phyloP scores from a whole-genome alignment of 2,888 invertebrate genomes.

The Dicycla oo region DNA sequence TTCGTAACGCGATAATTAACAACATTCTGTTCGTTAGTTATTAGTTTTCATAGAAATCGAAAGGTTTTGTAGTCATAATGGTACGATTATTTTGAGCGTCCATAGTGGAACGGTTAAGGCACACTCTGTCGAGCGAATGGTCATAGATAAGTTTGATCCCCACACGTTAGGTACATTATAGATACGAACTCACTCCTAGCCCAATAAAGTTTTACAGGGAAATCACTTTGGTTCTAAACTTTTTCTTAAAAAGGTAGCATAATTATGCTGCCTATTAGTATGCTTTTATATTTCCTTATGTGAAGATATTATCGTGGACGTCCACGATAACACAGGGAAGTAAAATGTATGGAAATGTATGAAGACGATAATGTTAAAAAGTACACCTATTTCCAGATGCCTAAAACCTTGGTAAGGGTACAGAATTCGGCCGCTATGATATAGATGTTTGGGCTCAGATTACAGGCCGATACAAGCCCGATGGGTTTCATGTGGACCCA shows the following conservation, averaged over 20 bases:
- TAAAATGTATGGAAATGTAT: too few relatives aligned
- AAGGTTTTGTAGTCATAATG: not conserved
- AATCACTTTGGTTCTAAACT: not conserved
- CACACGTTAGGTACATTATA: not conserved
- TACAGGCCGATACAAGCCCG: slow-evolving; percentile 65
- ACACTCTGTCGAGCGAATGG: not conserved
- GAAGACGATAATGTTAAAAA: too few relatives aligned
- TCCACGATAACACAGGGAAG: too few relatives aligned
- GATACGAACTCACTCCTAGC: too few relatives aligned
- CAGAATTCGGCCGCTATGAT: slow-evolving; percentile 62
- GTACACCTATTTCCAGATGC: not conserved
- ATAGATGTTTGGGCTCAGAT: slow-evolving; percentile 69
- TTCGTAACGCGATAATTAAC: slow-evolving; percentile 1
- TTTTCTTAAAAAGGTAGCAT: not conserved
- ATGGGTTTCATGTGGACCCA: slow-evolving; percentile 68
- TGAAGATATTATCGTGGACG: too few relatives aligned
- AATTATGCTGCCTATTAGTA: too few relatives aligned
- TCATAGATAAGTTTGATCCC: not conserved
- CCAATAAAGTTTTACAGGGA: too few relatives aligned
- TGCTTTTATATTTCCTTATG: too few relatives aligned
- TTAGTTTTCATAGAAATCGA: slow-evolving; percentile 9
- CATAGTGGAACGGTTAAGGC: not conserved
- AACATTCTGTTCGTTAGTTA: slow-evolving; percentile 5
- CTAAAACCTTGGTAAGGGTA: slow-evolving; percentile 59
- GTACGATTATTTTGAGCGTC: not conserved